These are phyloP conservation scores for Benthosema pterotum DNA, from an alignment of 2,797 vertebrate species.

Conservation along the genomic window DNA sequence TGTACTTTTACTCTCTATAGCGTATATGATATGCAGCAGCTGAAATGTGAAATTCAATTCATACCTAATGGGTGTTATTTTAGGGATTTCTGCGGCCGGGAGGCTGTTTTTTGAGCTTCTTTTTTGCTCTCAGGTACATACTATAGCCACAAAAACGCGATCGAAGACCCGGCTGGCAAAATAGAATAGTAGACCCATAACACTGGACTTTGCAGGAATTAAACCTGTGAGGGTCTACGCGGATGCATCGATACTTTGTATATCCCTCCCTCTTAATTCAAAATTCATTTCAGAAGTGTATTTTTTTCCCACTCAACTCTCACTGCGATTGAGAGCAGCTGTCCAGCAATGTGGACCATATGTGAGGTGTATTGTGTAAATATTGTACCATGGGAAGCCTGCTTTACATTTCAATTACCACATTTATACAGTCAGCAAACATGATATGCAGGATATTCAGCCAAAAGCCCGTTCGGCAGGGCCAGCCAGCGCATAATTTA, in stretches of 20 bases:
- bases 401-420: conserved; percentile 78
- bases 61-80: conserved; percentile 4
- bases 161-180: conserved; percentile 17
- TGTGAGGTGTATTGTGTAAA: conserved; percentile 76
- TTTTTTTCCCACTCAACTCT: conserved; percentile 58
- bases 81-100: background rate
- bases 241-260: conserved; percentile 36
- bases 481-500: conserved; percentile 53
- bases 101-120: background rate
- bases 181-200: conserved; percentile 30
- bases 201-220: conserved; percentile 38
- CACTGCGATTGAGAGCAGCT: conserved; percentile 76
- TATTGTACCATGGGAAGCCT: conserved; percentile 71
- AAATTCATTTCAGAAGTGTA: conserved; percentile 74
- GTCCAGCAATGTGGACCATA: conserved; percentile 68
- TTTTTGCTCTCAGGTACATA: background rate
- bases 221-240: conserved; percentile 35
- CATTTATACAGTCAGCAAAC: conserved; percentile 74
- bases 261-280: conserved; percentile 66
- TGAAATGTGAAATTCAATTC: background rate
- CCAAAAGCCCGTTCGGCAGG: conserved; percentile 58
- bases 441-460: conserved; percentile 64
- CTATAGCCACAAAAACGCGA: conserved; percentile 17
- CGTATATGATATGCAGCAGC: background rate
- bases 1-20: background rate